phyloP scores from a whole-genome alignment of 1,140 invertebrate species.

The Drosophila rhopaloa region DNA sequence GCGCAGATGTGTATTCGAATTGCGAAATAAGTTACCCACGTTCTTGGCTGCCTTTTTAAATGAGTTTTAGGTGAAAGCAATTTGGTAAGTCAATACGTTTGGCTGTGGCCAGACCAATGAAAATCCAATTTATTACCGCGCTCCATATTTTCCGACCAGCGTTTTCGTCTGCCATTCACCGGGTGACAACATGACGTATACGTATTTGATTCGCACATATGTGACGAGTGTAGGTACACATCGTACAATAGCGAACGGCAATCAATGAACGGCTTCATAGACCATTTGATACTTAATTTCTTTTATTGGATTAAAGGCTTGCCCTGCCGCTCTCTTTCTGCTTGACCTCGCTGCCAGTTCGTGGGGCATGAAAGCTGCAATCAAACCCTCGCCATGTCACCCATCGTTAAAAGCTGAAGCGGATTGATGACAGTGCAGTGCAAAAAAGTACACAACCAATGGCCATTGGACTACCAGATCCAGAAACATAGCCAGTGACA shows the following conservation, averaged over 20 bases:
- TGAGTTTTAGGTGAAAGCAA: conserved; percentile 28
- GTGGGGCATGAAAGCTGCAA: conserved; percentile 52
- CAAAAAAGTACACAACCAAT: conserved; percentile 11
- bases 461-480: background rate
- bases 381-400: conserved; percentile 49
- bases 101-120: conserved; percentile 21
- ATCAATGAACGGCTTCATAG: conserved; percentile 67
- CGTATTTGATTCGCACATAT: conserved; percentile 46
- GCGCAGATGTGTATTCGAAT: conserved; percentile 20
- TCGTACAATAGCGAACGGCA: conserved; percentile 7
- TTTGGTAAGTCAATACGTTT: conserved; percentile 40
- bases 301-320: conserved; percentile 77
- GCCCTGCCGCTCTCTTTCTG: conserved; percentile 21
- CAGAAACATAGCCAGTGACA: conserved; percentile 5
- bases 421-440: conserved; percentile 54
- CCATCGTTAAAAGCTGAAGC: conserved; percentile 51
- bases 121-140: conserved; percentile 41
- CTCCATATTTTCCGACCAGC: conserved; percentile 30
- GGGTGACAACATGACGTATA: conserved; percentile 48
- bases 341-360: conserved; percentile 34
- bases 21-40: conserved; percentile 14
- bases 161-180: conserved; percentile 33
- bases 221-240: conserved; percentile 17
- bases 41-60: background rate
- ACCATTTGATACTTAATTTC: conserved; percentile 76